These are phyloP conservation scores for Candidula unifasciata DNA, from an alignment of 2,888 invertebrate species.

Conservation along the genomic window DNA sequence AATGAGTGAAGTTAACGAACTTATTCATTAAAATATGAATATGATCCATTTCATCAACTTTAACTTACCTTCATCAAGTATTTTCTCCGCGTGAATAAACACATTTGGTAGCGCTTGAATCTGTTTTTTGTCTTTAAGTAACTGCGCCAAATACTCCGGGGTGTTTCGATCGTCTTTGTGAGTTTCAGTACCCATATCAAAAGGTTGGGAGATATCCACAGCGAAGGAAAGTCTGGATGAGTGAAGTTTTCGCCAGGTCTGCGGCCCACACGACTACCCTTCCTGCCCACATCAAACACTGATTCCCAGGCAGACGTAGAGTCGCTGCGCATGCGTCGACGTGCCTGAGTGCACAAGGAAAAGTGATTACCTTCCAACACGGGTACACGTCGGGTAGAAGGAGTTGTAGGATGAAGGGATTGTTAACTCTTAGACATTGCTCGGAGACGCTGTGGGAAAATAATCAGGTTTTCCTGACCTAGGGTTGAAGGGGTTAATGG, in stretches of 20 bases:
- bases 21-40: background rate
- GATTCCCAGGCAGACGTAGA: background rate
- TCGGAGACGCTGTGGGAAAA: too few relatives aligned
- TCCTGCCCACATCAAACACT: background rate
- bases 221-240: too few relatives aligned
- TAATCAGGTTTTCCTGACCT: too few relatives aligned
- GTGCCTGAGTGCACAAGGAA: too few relatives aligned
- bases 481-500: too few relatives aligned
- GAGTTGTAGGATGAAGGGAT: too few relatives aligned
- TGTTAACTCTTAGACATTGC: too few relatives aligned
- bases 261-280: too few relatives aligned
- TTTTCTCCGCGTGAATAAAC: constrained; percentile 98
- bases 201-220: constrained; percentile 29
- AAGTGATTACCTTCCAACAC: too few relatives aligned
- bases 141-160: constrained; percentile 98
- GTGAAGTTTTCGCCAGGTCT: too few relatives aligned
- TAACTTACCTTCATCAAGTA: constrained; percentile 97
- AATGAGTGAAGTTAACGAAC: background rate
- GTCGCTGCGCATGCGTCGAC: background rate
- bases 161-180: constrained; percentile 75
- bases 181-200: constrained; percentile 76
- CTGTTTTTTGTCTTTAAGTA: constrained; percentile 99
- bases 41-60: background rate
- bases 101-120: constrained; percentile 99
- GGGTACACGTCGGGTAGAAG: too few relatives aligned